These are phyloP conservation scores for Esox niger DNA, from an alignment of 2,113 vertebrate species.

Conservation along the genomic window DNA sequence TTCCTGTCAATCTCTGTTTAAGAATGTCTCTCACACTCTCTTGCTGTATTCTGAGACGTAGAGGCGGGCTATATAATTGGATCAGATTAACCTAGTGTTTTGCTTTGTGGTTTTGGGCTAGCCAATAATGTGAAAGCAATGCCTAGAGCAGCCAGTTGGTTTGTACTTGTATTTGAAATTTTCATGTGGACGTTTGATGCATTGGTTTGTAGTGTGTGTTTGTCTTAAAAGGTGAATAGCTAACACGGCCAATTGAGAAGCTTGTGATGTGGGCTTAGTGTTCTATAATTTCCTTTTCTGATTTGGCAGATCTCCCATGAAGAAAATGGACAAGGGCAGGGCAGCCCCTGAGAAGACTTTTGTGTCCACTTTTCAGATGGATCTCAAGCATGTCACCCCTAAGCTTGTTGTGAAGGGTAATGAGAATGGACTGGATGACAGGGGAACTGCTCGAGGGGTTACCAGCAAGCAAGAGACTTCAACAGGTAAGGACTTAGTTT, in stretches of 20 bases:
- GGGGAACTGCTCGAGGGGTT: background rate
- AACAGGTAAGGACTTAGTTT: background rate
- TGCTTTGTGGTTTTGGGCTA: slow-evolving; percentile 33
- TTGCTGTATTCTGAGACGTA: slow-evolving; percentile 18
- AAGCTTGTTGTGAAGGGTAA: slow-evolving; percentile 2
- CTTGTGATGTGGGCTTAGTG: slow-evolving; percentile 15
- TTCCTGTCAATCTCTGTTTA: slow-evolving; percentile 28
- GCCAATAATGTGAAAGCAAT: slow-evolving; percentile 18
- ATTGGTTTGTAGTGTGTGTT: background rate
- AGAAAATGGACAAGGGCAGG: slow-evolving; percentile 57
- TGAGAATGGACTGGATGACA: background rate
- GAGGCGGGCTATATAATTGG: slow-evolving; percentile 41
- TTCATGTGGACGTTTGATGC: slow-evolving; percentile 15
- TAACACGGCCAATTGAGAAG: background rate
- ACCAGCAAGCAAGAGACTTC: background rate
- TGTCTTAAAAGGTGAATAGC: no score
- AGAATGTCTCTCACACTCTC: slow-evolving; percentile 14
- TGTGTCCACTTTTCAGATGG: slow-evolving; percentile 64
- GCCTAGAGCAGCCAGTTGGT: background rate
- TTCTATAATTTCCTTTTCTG: slow-evolving; percentile 8
- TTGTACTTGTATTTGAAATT: slow-evolving; percentile 24
- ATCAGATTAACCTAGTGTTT: slow-evolving; percentile 35
- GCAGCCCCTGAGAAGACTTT: slow-evolving; percentile 53
- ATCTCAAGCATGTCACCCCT: slow-evolving; percentile 42
- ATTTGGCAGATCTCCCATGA: slow-evolving; percentile 5